phyloP scores from a whole-genome alignment of 2,113 vertebrate genomes.

The Bombycilla garrulus region DNA sequence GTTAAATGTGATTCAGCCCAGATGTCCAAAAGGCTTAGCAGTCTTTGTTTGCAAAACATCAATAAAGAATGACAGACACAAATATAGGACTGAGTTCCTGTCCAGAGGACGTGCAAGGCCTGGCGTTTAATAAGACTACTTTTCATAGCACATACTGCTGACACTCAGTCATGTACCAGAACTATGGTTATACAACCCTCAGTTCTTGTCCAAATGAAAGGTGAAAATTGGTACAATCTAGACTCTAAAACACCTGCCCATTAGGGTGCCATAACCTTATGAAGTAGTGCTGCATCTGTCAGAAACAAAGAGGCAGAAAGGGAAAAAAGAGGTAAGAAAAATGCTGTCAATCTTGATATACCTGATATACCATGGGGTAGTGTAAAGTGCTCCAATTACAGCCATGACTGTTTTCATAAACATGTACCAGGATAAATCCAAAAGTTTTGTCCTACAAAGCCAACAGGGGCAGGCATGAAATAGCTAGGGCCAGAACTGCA shows the following conservation, averaged over 20 bases:
- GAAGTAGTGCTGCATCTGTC: not conserved
- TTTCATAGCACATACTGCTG: not conserved
- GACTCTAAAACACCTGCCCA: not conserved
- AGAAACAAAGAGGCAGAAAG: not conserved
- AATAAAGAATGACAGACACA: not conserved
- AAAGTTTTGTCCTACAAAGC: not conserved
- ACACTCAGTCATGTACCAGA: not conserved
- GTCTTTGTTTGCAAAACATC: constrained; percentile 32
- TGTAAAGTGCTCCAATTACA: not conserved
- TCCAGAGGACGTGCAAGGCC: not conserved
- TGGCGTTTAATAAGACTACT: not conserved
- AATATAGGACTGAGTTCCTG: not conserved
- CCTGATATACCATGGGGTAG: rapidly evolving
- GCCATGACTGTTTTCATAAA: not conserved
- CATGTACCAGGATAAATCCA: rapidly evolving
- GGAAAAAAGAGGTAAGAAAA: not conserved
- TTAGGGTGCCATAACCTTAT: rapidly evolving
- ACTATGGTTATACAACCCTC: not conserved
- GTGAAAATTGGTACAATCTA: not conserved
- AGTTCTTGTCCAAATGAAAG: not conserved
- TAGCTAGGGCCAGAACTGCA: not conserved
- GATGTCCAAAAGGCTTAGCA: not conserved
- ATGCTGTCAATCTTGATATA: not conserved
- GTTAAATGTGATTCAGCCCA: constrained; percentile 31
- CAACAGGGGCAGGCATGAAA: not conserved